Conservation (phyloP, 2,888 invertebrate species). For the Chloroclystis v-ata region DNA sequence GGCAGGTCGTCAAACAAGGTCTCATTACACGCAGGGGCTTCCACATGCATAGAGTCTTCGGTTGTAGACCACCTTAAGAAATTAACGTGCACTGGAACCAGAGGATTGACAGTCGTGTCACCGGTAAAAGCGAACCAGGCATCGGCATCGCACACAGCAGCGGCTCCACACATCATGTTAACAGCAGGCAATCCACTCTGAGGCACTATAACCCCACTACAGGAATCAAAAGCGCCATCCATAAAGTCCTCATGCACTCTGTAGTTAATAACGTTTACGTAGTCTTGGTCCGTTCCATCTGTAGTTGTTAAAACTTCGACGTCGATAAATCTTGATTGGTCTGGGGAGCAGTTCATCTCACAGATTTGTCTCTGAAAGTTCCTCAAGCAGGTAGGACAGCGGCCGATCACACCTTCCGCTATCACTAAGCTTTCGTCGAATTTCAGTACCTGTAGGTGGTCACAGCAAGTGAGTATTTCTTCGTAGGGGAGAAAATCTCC, state of each 20-base stretch:
- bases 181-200: conserved; percentile 85
- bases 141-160: conserved; percentile 79
- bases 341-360: conserved; percentile 86
- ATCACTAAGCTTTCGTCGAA: conserved; percentile 77
- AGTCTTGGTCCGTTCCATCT: conserved; percentile 38
- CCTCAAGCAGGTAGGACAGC: conserved; percentile 89
- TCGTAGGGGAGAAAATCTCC: conserved; percentile 47
- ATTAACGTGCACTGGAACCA: conserved; percentile 81
- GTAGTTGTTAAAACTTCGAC: conserved; percentile 34
- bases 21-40: conserved; percentile 78
- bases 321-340: conserved; percentile 78
- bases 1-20: conserved; percentile 73
- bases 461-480: conserved; percentile 80
- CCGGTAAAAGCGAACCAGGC: conserved; percentile 84
- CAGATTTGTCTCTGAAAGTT: conserved; percentile 89
- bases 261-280: conserved; percentile 69
- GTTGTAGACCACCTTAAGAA: conserved; percentile 65
- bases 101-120: conserved; percentile 63
- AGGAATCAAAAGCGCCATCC: conserved; percentile 84
- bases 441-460: conserved; percentile 65
- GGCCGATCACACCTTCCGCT: conserved; percentile 82
- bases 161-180: conserved; percentile 87
- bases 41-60: conserved; percentile 61
- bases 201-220: conserved; percentile 86
- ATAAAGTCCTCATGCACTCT: conserved; percentile 80